A percentile compares a stretch with the other conserved stretches of the same genome.
Conservation (phyloP, 2,113 vertebrate species). For the Rhea americana region DNA sequence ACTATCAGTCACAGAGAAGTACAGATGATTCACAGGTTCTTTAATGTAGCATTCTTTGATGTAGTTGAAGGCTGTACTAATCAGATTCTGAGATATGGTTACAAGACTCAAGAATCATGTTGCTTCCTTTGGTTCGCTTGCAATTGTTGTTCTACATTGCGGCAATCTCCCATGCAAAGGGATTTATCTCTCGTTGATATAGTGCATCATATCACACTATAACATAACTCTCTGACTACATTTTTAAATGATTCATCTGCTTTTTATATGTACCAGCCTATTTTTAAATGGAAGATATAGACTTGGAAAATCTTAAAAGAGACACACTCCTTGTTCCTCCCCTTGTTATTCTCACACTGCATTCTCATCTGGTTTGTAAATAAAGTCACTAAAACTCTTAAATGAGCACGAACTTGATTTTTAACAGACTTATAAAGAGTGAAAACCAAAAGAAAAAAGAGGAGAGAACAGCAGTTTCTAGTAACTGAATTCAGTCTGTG, state of each 20-base stretch:
- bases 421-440: neutral
- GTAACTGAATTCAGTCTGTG: neutral
- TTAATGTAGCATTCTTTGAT: conserved; percentile 48
- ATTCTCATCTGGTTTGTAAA: neutral
- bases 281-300: conserved; percentile 13
- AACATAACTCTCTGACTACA: conserved; percentile 32
- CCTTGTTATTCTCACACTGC: neutral
- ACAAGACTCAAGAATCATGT: conserved; percentile 43
- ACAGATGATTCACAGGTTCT: conserved; percentile 62
- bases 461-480: neutral
- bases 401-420: neutral
- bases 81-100: neutral
- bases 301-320: neutral
- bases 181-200: conserved; percentile 38
- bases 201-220: conserved; percentile 13
- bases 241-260: conserved; percentile 45
- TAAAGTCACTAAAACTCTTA: neutral
- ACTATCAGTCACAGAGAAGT: conserved; percentile 61
- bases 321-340: neutral
- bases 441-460: neutral
- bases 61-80: conserved; percentile 31
- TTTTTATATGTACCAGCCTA: neutral
- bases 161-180: neutral
- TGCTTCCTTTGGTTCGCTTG: conserved; percentile 46
- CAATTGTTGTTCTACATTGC: conserved; percentile 43